Conservation (phyloP, 2,888 invertebrate genomes). For the Drosophila meridiana region DNA sequence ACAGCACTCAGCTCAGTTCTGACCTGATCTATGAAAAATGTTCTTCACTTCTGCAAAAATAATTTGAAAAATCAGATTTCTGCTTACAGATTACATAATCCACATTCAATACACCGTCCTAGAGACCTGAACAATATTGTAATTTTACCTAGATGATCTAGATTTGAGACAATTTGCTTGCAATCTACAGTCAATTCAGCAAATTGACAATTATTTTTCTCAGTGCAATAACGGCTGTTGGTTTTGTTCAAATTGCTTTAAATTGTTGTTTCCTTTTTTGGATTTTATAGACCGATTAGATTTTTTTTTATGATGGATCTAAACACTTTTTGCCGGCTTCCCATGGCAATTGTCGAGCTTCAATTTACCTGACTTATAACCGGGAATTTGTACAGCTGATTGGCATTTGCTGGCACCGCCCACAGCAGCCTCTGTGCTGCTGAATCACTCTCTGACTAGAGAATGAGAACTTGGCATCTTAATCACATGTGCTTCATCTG, state of each 20-base stretch:
- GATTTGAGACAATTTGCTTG: neutral
- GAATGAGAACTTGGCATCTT: constrained; percentile 22
- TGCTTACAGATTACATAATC: neutral
- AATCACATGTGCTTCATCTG: constrained; percentile 25
- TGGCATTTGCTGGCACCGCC: constrained; percentile 12
- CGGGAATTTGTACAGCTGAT: constrained; percentile 5
- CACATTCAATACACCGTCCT: neutral
- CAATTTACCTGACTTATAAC: constrained; percentile 3
- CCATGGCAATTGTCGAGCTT: constrained; percentile 7
- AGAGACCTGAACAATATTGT: neutral
- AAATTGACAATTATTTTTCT: constrained; percentile 5
- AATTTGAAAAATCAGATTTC: neutral
- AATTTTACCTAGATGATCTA: neutral
- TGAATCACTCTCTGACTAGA: constrained; percentile 12
- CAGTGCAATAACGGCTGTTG: constrained; percentile 20
- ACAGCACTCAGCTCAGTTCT: too few species aligned
- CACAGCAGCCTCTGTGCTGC: constrained; percentile 7
- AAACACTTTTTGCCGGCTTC: constrained; percentile 13
- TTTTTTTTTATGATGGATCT: neutral
- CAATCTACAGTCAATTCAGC: neutral
- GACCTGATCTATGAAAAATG: too few species aligned
- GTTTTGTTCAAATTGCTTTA: constrained; percentile 6
- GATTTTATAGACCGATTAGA: constrained; percentile 5
- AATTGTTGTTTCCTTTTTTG: constrained; percentile 33
- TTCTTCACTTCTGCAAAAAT: neutral